Evolutionary conservation across 2,888 invertebrate species (phyloP).

Genomic region (Ophioninae sp.): DNA sequence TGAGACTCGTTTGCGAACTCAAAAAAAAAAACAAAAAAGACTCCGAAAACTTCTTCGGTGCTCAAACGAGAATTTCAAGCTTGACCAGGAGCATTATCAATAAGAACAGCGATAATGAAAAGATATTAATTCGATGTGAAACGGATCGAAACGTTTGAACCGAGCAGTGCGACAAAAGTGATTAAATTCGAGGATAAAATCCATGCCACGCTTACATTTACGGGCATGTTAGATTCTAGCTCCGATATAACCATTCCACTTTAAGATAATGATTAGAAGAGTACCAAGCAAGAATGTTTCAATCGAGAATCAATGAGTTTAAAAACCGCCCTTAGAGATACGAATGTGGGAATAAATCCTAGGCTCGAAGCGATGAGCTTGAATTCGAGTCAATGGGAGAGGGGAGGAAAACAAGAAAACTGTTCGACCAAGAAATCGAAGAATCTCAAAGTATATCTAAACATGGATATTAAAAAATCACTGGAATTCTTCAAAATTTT

Average conservation of each 20-base stretch:
- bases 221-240: no score
- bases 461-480: no score
- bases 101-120: background rate
- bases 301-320: background rate
- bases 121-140: background rate
- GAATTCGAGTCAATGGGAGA: no score
- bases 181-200: background rate
- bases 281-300: background rate
- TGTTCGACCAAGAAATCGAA: no score
- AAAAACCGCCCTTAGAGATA: background rate
- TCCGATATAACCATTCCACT: background rate
- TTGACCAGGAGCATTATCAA: background rate
- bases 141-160: background rate
- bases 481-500: no score
- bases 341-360: no score
- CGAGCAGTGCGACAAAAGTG: background rate
- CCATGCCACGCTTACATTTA: no score
- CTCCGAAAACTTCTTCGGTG: slow-evolving; percentile 12
- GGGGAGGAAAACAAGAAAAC: no score
- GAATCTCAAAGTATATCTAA: no score
- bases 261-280: background rate
- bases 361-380: no score
- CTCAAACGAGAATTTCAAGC: background rate
- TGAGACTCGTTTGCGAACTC: slow-evolving; percentile 31
- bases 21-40: slow-evolving; percentile 24